phyloP scores from a whole-genome alignment of 2,113 vertebrate species.

The Elachura formosa region DNA sequence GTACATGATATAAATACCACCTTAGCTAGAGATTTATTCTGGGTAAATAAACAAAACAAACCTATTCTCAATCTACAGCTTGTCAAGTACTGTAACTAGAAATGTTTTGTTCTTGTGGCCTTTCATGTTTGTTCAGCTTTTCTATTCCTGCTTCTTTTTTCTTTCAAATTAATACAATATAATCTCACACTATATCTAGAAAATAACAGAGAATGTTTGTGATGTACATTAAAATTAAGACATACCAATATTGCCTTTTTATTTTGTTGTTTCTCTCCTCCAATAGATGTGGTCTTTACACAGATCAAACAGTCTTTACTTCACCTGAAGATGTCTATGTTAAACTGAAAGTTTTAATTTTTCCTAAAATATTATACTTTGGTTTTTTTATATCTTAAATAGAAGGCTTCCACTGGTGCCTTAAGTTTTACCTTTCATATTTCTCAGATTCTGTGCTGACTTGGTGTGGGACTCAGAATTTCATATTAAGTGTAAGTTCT shows the following conservation, averaged over 20 bases:
- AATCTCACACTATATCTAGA: not conserved
- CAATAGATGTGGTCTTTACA: not conserved
- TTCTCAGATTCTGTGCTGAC: too few relatives aligned
- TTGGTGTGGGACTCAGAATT: too few relatives aligned
- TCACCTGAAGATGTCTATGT: not conserved
- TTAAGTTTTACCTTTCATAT: too few relatives aligned
- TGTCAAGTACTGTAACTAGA: not conserved
- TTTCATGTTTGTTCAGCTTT: not conserved
- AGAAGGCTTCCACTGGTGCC: not conserved
- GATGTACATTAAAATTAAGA: not conserved
- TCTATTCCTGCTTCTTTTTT: not conserved
- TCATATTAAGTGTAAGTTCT: too few relatives aligned
- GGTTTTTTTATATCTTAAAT: not conserved
- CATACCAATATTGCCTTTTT: not conserved
- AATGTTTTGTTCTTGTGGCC: not conserved
- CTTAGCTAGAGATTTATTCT: not conserved
- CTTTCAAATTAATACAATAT: not conserved
- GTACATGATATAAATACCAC: not conserved
- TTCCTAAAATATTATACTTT: not conserved
- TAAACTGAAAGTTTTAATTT: not conserved
- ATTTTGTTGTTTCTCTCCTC: not conserved
- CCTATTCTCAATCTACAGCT: not conserved
- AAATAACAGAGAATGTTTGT: not conserved
- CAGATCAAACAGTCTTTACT: not conserved
- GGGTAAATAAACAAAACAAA: not conserved